These are phyloP conservation scores for Sinodicranocentrus sp. DNA, from an alignment of 2,888 invertebrate species.

Conservation along the genomic window DNA sequence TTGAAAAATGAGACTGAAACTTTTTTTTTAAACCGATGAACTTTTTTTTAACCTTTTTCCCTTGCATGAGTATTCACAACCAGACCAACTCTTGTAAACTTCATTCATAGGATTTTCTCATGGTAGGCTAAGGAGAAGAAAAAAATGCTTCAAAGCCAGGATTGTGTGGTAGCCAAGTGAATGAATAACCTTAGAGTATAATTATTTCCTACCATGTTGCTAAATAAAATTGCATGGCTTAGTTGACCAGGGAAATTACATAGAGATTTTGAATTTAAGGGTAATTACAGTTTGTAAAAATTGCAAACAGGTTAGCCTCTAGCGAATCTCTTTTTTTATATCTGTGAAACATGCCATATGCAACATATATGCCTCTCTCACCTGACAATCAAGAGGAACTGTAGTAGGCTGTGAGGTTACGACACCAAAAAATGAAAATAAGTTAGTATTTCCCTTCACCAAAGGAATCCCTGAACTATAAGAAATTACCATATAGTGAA, in stretches of 20 bases:
- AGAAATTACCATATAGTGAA: too few species aligned
- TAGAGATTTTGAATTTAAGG: conserved; percentile 30
- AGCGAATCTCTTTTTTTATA: conserved; percentile 35
- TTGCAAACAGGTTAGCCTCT: conserved; percentile 52
- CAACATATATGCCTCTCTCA: too few species aligned
- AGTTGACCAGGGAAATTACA: conserved; percentile 50
- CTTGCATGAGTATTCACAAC: too few species aligned
- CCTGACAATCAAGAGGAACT: neutral
- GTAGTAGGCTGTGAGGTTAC: conserved; percentile 5
- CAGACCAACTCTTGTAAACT: too few species aligned
- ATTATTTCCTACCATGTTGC: conserved; percentile 34
- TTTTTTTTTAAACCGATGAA: too few species aligned
- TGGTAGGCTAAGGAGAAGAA: too few species aligned
- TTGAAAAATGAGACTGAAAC: too few species aligned
- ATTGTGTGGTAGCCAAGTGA: neutral
- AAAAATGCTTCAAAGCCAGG: too few species aligned
- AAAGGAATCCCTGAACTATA: neutral
- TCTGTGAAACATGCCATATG: conserved; percentile 44
- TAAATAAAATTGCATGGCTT: conserved; percentile 32
- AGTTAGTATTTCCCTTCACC: conserved; percentile 8
- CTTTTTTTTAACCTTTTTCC: too few species aligned
- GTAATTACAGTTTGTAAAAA: conserved; percentile 51
- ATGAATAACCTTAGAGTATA: neutral
- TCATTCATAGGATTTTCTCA: too few species aligned
- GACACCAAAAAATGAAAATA: conserved; percentile 5